phyloP scores from a whole-genome alignment of 2,888 invertebrate genomes.

The Mimas tiliae region DNA sequence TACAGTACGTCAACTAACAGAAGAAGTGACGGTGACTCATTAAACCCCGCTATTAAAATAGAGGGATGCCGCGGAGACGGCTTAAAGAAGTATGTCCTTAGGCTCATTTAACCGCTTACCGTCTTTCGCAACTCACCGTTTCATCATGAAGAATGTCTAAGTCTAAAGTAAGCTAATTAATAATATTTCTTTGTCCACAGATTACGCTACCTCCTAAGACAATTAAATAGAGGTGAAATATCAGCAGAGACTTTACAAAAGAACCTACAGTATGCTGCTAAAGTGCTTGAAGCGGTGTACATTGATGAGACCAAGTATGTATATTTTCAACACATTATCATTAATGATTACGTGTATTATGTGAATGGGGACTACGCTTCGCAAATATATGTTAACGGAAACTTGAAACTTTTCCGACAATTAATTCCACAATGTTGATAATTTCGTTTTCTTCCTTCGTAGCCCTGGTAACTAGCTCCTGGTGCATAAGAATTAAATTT shows the following conservation, averaged over 20 bases:
- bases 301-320: constrained; percentile 97
- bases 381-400: constrained; percentile 31
- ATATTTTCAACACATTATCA: constrained; percentile 32
- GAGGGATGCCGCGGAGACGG: too few relatives aligned
- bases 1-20: too few relatives aligned
- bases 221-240: constrained; percentile 94
- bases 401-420: background rate
- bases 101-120: too few relatives aligned
- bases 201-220: constrained; percentile 95
- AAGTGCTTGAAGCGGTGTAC: constrained; percentile 96
- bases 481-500: too few relatives aligned
- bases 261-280: constrained; percentile 96
- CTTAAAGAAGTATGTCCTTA: too few relatives aligned
- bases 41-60: too few relatives aligned
- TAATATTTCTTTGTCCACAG: constrained; percentile 83
- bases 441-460: too few relatives aligned
- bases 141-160: background rate
- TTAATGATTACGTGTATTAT: background rate
- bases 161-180: background rate
- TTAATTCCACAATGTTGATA: background rate
- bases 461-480: too few relatives aligned
- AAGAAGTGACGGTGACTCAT: too few relatives aligned
- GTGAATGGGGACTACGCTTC: constrained; percentile 44
- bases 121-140: too few relatives aligned
- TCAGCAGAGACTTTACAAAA: constrained; percentile 94